A percentile compares a stretch with the other conserved stretches of the same genome.
Conservation (phyloP, 2,113 vertebrate species). For the Chaetops frenatus region DNA sequence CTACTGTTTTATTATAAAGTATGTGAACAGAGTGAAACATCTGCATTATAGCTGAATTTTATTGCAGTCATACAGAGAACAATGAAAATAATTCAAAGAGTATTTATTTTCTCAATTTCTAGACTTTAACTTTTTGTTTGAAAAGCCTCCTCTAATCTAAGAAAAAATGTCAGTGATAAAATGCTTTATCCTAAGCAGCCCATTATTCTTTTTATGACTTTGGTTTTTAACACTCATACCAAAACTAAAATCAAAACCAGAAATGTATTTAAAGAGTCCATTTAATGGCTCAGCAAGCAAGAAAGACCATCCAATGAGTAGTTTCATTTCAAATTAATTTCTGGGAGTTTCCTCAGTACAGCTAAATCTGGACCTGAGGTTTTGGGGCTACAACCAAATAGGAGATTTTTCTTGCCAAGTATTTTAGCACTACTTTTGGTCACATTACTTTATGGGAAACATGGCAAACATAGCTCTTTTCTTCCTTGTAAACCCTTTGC, state of each 20-base stretch:
- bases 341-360: background rate
- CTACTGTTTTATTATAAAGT: background rate
- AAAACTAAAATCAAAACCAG: slow-evolving; percentile 1
- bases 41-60: background rate
- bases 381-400: background rate
- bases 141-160: background rate
- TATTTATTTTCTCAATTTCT: background rate
- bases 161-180: slow-evolving; percentile 5
- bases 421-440: background rate
- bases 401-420: slow-evolving; percentile 38
- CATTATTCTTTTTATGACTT: background rate
- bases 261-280: slow-evolving; percentile 44
- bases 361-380: background rate
- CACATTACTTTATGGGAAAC: background rate
- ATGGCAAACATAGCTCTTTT: background rate
- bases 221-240: background rate
- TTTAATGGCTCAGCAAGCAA: slow-evolving; percentile 28
- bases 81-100: background rate
- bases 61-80: background rate
- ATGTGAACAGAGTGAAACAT: background rate
- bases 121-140: background rate
- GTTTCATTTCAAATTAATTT: background rate
- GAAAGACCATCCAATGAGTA: background rate
- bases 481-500: background rate
- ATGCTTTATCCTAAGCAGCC: background rate